Evolutionary conservation across 1,140 invertebrate species (phyloP).

Genomic region (Trissolcus basalis): DNA sequence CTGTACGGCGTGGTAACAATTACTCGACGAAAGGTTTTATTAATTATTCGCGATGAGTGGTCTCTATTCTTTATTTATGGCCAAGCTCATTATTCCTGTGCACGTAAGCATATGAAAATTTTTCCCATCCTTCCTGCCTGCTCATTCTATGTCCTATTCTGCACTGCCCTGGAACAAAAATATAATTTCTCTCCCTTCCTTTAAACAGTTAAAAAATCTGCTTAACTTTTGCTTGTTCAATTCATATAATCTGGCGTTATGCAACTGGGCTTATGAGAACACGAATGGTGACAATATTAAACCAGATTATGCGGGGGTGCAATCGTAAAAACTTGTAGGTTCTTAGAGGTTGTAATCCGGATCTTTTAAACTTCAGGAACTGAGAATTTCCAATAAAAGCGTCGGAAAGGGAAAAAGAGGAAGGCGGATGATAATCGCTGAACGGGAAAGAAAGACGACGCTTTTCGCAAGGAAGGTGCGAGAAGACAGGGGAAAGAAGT

Average conservation of each 20-base stretch:
- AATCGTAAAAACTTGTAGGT: too few relatives aligned
- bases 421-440: slow-evolving; percentile 36
- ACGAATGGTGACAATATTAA: too few relatives aligned
- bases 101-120: slow-evolving; percentile 76
- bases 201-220: too few relatives aligned
- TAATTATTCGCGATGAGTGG: slow-evolving; percentile 70
- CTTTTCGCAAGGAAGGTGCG: slow-evolving; percentile 36
- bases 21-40: slow-evolving; percentile 74
- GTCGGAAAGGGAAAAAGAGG: slow-evolving; percentile 23
- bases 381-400: slow-evolving; percentile 39
- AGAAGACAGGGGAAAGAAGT: slow-evolving; percentile 50
- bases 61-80: slow-evolving; percentile 75
- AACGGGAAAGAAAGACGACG: slow-evolving; percentile 37
- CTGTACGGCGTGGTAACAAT: slow-evolving; percentile 72
- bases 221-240: too few relatives aligned
- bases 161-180: slow-evolving; percentile 37
- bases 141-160: slow-evolving; percentile 44
- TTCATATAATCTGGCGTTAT: too few relatives aligned
- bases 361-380: too few relatives aligned
- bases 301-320: too few relatives aligned
- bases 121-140: slow-evolving; percentile 55
- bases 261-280: too few relatives aligned
- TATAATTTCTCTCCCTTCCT: too few relatives aligned
- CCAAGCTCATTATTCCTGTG: slow-evolving; percentile 76
- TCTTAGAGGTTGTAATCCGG: too few relatives aligned